Evolutionary conservation across 2,113 vertebrate species (phyloP).

Genomic region (Tympanuchus pallidicinctus): DNA sequence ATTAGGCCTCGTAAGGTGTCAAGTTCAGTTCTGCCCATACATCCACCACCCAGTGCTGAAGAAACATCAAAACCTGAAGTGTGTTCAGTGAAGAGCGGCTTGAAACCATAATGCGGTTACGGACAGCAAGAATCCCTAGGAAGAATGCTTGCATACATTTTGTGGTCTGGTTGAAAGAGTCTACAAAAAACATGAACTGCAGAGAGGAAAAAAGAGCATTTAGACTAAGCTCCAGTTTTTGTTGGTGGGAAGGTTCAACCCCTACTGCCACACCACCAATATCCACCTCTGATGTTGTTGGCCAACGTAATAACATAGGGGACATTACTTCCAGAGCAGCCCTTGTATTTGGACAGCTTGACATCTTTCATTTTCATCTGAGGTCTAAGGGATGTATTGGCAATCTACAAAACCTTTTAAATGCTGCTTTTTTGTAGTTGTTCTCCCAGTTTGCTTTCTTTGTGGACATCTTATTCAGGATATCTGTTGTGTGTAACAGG

Average conservation of each 20-base stretch:
- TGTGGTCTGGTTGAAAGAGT: neutral
- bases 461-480: neutral
- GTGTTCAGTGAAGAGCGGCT: neutral
- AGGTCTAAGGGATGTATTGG: neutral
- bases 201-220: rapidly evolving
- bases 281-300: neutral
- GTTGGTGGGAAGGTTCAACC: neutral
- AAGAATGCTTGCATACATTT: neutral
- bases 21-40: neutral
- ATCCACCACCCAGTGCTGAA: neutral
- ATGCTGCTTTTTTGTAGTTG: neutral
- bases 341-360: neutral
- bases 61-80: neutral
- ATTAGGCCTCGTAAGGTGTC: rapidly evolving
- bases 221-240: neutral
- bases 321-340: neutral
- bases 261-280: neutral
- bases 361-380: neutral
- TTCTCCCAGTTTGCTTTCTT: neutral
- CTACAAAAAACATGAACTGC: neutral
- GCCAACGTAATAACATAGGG: neutral
- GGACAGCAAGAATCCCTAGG: neutral
- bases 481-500: neutral
- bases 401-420: neutral
- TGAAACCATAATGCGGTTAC: neutral